Percentiles rank a stretch among this genome's conserved stretches.
Evolutionary conservation across 2,113 vertebrate genomes (phyloP).

Genomic region (Osmerus eperlanus): DNA sequence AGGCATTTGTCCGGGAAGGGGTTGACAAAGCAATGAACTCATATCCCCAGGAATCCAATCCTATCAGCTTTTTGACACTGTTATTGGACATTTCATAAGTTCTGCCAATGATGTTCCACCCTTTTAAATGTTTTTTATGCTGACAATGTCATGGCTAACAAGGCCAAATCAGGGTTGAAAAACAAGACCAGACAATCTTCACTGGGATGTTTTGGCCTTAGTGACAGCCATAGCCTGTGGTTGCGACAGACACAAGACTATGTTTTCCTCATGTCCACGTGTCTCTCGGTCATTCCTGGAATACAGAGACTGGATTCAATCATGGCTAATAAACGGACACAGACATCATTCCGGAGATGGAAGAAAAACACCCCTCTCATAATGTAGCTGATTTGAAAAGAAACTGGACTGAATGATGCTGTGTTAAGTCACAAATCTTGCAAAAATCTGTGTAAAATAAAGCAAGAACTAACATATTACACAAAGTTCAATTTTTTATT

Average conservation of each 20-base stretch:
- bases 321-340: conserved; percentile 9
- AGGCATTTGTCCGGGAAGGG: conserved; percentile 27
- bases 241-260: conserved; percentile 22
- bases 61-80: conserved; percentile 27
- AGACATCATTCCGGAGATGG: neutral
- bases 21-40: conserved; percentile 17
- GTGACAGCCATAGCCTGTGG: conserved; percentile 2
- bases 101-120: conserved; percentile 22
- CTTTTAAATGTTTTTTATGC: conserved; percentile 31
- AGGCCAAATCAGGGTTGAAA: neutral
- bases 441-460: neutral
- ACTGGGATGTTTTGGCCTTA: conserved; percentile 33
- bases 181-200: conserved; percentile 15
- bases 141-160: conserved; percentile 38
- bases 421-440: neutral
- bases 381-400: neutral
- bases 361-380: neutral
- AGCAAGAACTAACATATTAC: neutral
- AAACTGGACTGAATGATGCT: conserved; percentile 5
- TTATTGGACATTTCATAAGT: conserved; percentile 34
- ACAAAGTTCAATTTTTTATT: neutral
- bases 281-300: conserved; percentile 17
- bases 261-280: neutral
- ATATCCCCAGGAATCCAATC: conserved; percentile 23
- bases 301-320: conserved; percentile 17